Evolutionary conservation across 1,140 invertebrate species (phyloP).

Genomic region (Saccostrea cuccullata): DNA sequence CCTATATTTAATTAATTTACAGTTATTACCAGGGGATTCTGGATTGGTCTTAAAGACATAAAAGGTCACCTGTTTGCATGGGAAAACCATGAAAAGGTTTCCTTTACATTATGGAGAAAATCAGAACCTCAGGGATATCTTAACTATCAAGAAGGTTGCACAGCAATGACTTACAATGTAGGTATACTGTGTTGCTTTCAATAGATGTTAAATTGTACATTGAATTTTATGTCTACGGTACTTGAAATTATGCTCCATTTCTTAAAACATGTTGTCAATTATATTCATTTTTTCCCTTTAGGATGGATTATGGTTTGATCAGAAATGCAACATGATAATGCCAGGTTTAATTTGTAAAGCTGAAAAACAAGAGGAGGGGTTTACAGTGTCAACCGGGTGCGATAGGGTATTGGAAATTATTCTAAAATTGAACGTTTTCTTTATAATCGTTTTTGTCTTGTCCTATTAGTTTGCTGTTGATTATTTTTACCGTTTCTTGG

Average conservation of each 20-base stretch:
- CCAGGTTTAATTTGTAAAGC: constrained; percentile 31
- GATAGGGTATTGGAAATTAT: not conserved
- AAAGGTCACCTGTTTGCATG: not conserved
- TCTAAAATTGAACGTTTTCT: too few relatives aligned
- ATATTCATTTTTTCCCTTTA: not conserved
- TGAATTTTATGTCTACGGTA: too few relatives aligned
- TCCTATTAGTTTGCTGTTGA: too few relatives aligned
- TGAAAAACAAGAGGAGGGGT: not conserved
- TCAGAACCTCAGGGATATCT: constrained; percentile 1
- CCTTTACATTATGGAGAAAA: constrained; percentile 6
- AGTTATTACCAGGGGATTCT: constrained; percentile 19
- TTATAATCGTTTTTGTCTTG: too few relatives aligned
- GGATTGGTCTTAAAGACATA: constrained; percentile 2
- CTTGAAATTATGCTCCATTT: too few relatives aligned
- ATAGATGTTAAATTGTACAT: too few relatives aligned
- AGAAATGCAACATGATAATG: not conserved
- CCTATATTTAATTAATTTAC: not conserved
- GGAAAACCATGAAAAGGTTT: constrained; percentile 8
- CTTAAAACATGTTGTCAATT: not conserved
- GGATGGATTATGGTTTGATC: constrained; percentile 37
- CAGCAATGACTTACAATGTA: not conserved
- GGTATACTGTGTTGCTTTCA: not conserved
- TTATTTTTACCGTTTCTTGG: too few relatives aligned
- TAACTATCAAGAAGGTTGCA: constrained; percentile 6
- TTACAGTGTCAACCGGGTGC: not conserved